Percentiles rank a stretch among this genome's conserved stretches.
Evolutionary conservation across 2,888 invertebrate species (phyloP).

Genomic region (Electrophaes corylata): DNA sequence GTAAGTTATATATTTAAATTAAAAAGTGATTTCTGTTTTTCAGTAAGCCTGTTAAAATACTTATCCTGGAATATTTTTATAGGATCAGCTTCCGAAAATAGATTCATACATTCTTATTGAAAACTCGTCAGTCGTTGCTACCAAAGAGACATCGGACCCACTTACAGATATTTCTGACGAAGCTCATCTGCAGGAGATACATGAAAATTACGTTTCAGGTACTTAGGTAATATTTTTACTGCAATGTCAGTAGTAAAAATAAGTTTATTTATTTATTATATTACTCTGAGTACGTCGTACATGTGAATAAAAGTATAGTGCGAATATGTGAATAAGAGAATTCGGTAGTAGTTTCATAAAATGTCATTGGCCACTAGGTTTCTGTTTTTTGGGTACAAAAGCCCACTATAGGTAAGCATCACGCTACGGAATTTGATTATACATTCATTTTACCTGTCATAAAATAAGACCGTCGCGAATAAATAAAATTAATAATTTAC

Average conservation of each 20-base stretch:
- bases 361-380: too few species aligned
- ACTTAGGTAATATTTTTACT: slow-evolving; percentile 37
- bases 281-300: too few species aligned
- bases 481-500: slow-evolving; percentile 9
- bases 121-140: slow-evolving; percentile 5
- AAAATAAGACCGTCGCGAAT: too few species aligned
- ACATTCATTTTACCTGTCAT: too few species aligned
- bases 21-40: not conserved
- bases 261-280: not conserved
- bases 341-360: too few species aligned
- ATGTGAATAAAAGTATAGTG: too few species aligned
- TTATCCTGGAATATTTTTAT: not conserved
- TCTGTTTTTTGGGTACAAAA: too few species aligned
- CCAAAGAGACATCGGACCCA: slow-evolving; percentile 14
- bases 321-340: too few species aligned
- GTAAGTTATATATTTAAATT: slow-evolving; percentile 1
- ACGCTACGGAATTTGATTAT: too few species aligned
- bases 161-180: slow-evolving; percentile 12
- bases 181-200: slow-evolving; percentile 34
- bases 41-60: not conserved
- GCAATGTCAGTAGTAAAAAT: slow-evolving; percentile 2
- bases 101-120: slow-evolving; percentile 21
- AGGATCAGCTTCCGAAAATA: slow-evolving; percentile 10
- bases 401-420: too few species aligned
- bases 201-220: slow-evolving; percentile 44